Conservation (phyloP, 2,113 vertebrate genomes). For the Tetrao urogallus region DNA sequence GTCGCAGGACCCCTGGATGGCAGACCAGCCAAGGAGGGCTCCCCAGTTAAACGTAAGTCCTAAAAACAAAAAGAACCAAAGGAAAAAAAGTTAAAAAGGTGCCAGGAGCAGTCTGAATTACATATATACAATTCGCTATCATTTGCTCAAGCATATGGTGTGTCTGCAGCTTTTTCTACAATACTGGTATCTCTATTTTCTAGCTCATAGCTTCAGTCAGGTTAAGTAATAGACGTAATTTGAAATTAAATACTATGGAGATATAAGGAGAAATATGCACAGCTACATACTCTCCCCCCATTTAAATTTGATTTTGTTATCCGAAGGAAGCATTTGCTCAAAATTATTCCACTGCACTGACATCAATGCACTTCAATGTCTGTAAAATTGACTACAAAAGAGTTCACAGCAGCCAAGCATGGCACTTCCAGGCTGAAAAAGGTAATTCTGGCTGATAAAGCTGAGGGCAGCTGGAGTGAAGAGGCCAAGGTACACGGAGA, state of each 20-base stretch:
- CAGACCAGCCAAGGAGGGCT: constrained; percentile 93
- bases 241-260: background rate
- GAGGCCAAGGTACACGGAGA: background rate
- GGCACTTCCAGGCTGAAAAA: background rate
- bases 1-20: constrained; percentile 89
- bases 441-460: background rate
- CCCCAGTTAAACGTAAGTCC: constrained; percentile 97
- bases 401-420: background rate
- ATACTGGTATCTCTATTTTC: background rate
- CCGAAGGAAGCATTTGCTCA: background rate
- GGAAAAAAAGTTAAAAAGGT: background rate
- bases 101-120: background rate
- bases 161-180: background rate
- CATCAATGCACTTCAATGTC: background rate
- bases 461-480: background rate
- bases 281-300: accelerated
- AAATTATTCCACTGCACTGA: background rate
- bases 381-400: background rate
- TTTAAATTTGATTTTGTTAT: background rate
- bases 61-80: constrained; percentile 45
- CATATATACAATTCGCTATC: background rate
- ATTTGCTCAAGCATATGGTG: accelerated
- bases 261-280: background rate
- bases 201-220: background rate
- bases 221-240: background rate